A percentile compares a stretch with the other conserved stretches of the same genome.
These are phyloP conservation scores for Siniperca scherzeri DNA, from an alignment of 2,797 vertebrate species.

Conservation along the genomic window DNA sequence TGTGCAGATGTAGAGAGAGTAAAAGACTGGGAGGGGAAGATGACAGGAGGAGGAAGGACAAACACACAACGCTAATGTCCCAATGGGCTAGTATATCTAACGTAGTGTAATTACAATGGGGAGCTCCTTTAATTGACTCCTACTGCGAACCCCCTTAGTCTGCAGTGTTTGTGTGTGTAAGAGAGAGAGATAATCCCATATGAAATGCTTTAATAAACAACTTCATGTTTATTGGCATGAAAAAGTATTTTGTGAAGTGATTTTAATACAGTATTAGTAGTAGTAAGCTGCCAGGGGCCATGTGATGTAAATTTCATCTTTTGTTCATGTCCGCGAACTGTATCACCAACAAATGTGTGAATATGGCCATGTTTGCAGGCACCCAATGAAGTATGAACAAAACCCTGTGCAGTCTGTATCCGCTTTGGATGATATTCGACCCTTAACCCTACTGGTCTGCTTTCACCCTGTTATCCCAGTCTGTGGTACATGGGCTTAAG, in stretches of 20 bases:
- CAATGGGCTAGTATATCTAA: conserved; percentile 66
- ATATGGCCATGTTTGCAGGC: background rate
- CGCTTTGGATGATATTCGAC: background rate
- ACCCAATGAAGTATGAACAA: background rate
- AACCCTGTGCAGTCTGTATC: background rate
- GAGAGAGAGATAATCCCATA: conserved; percentile 19
- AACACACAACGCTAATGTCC: conserved; percentile 60
- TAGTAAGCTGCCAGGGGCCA: background rate
- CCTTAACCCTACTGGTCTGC: background rate
- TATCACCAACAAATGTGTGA: background rate
- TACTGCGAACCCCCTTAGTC: conserved; percentile 52
- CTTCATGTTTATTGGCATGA: conserved; percentile 42
- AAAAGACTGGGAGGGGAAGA: conserved; percentile 65
- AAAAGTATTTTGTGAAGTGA: conserved; percentile 37
- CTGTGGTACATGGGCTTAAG: background rate
- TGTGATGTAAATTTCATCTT: background rate
- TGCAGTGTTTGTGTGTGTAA: conserved; percentile 13
- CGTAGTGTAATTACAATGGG: conserved; percentile 74
- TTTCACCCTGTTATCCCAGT: background rate
- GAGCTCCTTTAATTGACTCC: conserved; percentile 78
- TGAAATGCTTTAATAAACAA: conserved; percentile 58
- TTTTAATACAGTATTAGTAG: conserved; percentile 4
- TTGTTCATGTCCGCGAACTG: background rate
- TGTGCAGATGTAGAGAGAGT: conserved; percentile 54
- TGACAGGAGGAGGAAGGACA: conserved; percentile 72